A percentile compares a stretch with the other conserved stretches of the same genome.
Conservation (phyloP, 1,140 invertebrate genomes). For the Ceratina australensis region DNA sequence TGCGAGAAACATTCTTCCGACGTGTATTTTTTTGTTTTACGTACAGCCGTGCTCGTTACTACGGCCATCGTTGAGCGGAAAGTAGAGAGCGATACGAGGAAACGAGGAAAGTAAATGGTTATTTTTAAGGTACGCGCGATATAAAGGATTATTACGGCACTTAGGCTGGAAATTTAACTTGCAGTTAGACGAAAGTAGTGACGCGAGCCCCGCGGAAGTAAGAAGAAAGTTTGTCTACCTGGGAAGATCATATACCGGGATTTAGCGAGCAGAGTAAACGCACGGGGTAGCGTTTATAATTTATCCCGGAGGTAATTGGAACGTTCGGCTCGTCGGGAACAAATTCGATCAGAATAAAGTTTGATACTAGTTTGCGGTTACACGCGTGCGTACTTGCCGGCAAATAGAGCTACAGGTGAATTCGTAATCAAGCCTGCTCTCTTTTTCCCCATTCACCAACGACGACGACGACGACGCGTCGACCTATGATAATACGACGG, state of each 20-base stretch:
- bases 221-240: background rate
- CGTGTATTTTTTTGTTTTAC: too few relatives aligned
- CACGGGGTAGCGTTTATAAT: constrained; percentile 18
- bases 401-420: constrained; percentile 6
- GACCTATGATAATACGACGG: background rate
- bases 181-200: background rate
- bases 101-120: background rate
- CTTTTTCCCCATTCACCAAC: background rate
- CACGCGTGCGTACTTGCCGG: background rate
- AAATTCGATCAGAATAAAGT: background rate
- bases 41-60: too few relatives aligned
- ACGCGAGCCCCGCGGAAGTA: too few relatives aligned
- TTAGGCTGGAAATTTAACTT: background rate
- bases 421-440: constrained; percentile 8
- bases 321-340: background rate
- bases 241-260: background rate
- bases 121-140: background rate
- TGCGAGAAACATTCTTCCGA: too few relatives aligned
- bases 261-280: background rate
- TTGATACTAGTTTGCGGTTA: background rate
- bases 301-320: constrained; percentile 18
- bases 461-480: background rate
- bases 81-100: background rate
- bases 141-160: background rate
- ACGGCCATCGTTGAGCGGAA: too few relatives aligned